These are phyloP conservation scores for Hemibagrus guttatus DNA, from an alignment of 2,797 vertebrate species.

Conservation along the genomic window DNA sequence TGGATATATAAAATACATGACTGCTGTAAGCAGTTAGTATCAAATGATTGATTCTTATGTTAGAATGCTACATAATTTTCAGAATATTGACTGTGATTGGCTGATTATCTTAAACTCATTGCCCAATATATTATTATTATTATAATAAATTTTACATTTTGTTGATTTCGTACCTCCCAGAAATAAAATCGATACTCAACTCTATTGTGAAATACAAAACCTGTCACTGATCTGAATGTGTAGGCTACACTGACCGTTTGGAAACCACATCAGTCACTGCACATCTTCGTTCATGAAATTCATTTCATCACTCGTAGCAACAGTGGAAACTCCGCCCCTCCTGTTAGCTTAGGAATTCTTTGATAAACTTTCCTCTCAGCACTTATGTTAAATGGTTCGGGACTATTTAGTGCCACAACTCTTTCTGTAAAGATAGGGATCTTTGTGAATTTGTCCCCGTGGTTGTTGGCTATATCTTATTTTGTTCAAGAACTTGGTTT, in stretches of 20 bases:
- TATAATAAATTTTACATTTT: background rate
- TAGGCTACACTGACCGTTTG: background rate
- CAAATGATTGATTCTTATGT: background rate
- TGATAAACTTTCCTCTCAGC: background rate
- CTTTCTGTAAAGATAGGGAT: background rate
- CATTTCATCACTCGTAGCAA: background rate
- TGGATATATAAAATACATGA: background rate
- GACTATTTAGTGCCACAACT: background rate
- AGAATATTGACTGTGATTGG: background rate
- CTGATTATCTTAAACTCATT: too few relatives aligned
- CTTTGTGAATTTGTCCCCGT: background rate
- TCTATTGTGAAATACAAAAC: background rate
- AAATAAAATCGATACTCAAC: background rate
- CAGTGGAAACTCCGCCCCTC: background rate
- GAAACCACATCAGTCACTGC: background rate
- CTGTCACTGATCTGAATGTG: background rate
- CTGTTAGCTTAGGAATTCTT: background rate
- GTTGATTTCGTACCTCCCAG: background rate
- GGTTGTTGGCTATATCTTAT: background rate
- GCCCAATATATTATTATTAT: background rate
- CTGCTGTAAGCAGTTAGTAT: background rate
- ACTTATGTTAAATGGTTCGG: background rate
- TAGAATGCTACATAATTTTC: too few relatives aligned
- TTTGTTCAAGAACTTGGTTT: background rate
- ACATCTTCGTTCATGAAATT: constrained; percentile 1